Conservation (phyloP, 2,797 vertebrate genomes). For the Coregonus suidteri region DNA sequence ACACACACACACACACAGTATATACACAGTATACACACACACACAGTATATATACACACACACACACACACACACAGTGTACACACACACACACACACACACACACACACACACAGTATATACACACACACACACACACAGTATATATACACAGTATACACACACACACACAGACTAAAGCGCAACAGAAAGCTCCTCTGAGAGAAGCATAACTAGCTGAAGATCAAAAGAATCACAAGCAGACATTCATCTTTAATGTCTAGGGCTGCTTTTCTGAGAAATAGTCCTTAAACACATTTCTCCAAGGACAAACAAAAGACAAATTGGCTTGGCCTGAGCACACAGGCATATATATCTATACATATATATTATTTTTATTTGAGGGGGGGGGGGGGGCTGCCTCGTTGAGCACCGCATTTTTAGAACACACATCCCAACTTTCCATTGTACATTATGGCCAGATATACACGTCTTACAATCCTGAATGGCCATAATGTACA, state of each 20-base stretch:
- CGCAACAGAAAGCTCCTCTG: constrained; percentile 9
- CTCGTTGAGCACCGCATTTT: too few species aligned
- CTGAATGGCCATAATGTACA: background rate
- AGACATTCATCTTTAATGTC: constrained; percentile 47
- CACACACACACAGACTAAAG: constrained; percentile 4
- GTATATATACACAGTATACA: background rate
- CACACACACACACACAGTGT: background rate
- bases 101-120: background rate
- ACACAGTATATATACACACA: background rate
- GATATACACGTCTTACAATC: background rate
- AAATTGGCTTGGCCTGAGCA: background rate
- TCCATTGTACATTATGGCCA: too few species aligned
- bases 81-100: background rate
- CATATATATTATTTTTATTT: too few species aligned
- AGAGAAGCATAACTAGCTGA: constrained; percentile 29
- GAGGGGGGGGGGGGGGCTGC: too few species aligned
- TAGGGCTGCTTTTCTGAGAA: constrained; percentile 28
- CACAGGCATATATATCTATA: too few species aligned
- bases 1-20: background rate
- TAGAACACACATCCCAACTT: too few species aligned
- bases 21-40: background rate
- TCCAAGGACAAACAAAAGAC: constrained; percentile 19
- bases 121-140: background rate
- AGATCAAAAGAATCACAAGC: constrained; percentile 37
- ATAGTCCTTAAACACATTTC: constrained; percentile 20